phyloP scores from a whole-genome alignment of 2,797 vertebrate genomes.

The Muscicapa comitata region DNA sequence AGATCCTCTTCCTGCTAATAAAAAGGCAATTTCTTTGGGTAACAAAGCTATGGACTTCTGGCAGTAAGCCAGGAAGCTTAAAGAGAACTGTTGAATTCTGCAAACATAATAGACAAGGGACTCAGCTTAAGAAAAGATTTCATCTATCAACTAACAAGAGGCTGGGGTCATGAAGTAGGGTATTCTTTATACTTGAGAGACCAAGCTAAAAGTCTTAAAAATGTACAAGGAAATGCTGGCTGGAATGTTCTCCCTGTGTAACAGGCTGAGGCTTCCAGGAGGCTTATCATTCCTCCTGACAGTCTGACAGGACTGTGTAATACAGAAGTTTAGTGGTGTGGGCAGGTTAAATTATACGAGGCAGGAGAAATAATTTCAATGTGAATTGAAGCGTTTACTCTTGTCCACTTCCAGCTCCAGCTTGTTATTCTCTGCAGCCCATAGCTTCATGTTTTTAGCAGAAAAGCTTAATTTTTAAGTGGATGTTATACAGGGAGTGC shows the following conservation, averaged over 20 bases:
- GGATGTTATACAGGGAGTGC: neutral
- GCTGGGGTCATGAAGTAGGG: constrained; percentile 65
- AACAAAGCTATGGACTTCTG: constrained; percentile 55
- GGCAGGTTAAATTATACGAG: constrained; percentile 68
- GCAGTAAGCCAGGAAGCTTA: constrained; percentile 59
- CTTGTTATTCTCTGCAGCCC: neutral
- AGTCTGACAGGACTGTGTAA: constrained; percentile 65
- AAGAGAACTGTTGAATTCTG: constrained; percentile 70
- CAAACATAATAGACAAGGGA: constrained; percentile 71
- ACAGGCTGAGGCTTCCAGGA: constrained; percentile 56
- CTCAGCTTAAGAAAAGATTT: constrained; percentile 70
- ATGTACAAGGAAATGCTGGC: constrained; percentile 1
- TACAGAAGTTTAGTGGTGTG: constrained; percentile 65
- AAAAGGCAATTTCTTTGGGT: constrained; percentile 41
- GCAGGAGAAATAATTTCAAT: constrained; percentile 68
- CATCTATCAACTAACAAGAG: constrained; percentile 74
- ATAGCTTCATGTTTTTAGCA: neutral
- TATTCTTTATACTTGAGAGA: constrained; percentile 70
- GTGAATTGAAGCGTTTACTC: constrained; percentile 61
- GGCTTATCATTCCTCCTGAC: constrained; percentile 69
- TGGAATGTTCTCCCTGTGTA: constrained; percentile 33
- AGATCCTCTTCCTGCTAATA: constrained; percentile 66
- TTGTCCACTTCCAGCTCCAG: constrained; percentile 38
- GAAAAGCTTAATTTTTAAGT: neutral
- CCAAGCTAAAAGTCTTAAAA: constrained; percentile 62